These are phyloP conservation scores for Psettodes erumei DNA, from an alignment of 2,113 vertebrate genomes.

Conservation along the genomic window DNA sequence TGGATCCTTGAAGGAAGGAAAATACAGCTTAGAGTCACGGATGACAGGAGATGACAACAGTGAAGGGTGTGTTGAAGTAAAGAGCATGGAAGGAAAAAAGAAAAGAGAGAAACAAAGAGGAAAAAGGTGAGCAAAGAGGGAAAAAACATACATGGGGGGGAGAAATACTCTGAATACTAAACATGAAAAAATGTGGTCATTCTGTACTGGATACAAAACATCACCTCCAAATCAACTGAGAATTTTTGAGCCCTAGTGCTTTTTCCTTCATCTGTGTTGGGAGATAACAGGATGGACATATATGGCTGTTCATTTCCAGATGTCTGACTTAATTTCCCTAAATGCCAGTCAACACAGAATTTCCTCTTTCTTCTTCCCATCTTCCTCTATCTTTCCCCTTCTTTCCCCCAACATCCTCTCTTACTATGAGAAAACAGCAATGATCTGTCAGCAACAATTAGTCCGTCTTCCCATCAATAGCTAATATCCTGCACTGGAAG, in stretches of 20 bases:
- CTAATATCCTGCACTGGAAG: conserved; percentile 38
- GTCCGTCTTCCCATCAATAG: conserved; percentile 41
- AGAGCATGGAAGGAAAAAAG: neutral
- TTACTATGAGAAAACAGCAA: conserved; percentile 22
- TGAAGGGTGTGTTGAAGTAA: conserved; percentile 3
- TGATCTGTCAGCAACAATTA: conserved; percentile 55
- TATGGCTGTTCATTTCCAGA: conserved; percentile 32
- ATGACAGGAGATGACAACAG: conserved; percentile 4
- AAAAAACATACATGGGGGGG: neutral
- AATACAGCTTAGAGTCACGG: neutral
- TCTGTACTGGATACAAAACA: neutral
- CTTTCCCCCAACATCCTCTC: conserved; percentile 3
- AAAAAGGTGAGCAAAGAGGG: conserved; percentile 1
- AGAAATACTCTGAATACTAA: conserved; percentile 1
- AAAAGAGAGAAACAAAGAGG: conserved; percentile 2
- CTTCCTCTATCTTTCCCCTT: neutral
- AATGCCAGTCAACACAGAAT: conserved; percentile 14
- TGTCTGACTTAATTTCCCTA: conserved; percentile 44
- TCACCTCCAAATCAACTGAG: neutral
- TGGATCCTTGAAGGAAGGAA: neutral
- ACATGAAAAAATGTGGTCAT: neutral
- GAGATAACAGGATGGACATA: conserved; percentile 3
- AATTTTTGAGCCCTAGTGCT: neutral
- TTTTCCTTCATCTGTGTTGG: conserved; percentile 3
- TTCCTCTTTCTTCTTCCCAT: neutral